Evolutionary conservation across 2,113 vertebrate genomes (phyloP), one percentile per base, ranked within the genome.

Genomic region (Xiphias gladius): DNA sequence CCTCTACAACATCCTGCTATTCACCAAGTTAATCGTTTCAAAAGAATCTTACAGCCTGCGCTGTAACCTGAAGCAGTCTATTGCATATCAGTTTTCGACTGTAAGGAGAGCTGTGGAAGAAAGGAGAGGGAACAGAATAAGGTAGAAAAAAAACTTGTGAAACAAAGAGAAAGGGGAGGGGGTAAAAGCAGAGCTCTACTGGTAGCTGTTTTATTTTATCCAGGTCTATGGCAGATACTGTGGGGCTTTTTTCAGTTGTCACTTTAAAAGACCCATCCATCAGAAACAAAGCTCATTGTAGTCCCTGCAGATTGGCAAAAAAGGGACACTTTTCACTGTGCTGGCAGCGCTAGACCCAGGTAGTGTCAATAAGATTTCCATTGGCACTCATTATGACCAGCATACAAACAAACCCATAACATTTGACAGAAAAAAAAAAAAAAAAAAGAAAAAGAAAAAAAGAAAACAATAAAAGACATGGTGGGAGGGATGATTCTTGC

Each of bases 51-150:
- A 89, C 91, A 86, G 90, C 80, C 88, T 81, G 84, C 85, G 83
- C 91, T 92, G 93, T 93, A 95, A 95, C 91, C 93, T 81, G 93
- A 93, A 89, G 91, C 61, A 0, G 78, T 95, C 89, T 92, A 12
- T 89, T 89, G 86, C 90, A 82, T 90, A 96, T 94, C 93, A 67
- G 89, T 95, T 96, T 72, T 43, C 2, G 24, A 76, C 77, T 67
- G 91, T 84, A 92, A 89, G 82, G 48, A 54, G 85, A 86, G 90
- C 70, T 39, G 64, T 63, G 75, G 37, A 86, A 48, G 46, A 73
- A 74, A 73, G 59, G 30, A 88, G 75, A 83, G 39, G 73, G 73
- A 95, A 93, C 35, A 28, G 62, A 94, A 92, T 86, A 72, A 75
- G 58, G 80, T 11, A 84, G 90, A 54, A 87, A 79, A 94, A 82